Base-by-base conservation (phyloP, 2,888 invertebrate genomes). In the Drosophila anceps region DNA sequence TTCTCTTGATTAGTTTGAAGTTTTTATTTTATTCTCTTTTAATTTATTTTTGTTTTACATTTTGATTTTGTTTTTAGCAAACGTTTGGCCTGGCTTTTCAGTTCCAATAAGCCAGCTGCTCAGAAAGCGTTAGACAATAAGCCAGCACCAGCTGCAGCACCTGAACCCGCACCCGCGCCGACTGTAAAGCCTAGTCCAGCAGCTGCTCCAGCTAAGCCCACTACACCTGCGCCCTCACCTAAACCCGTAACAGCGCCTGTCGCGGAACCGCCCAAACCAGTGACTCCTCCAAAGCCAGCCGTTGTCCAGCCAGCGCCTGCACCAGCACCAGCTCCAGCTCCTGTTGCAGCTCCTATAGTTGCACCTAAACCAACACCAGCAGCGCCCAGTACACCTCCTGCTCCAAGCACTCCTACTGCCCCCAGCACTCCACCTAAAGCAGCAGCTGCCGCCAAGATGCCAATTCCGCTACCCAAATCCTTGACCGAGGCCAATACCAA, bases 61-160 rank as follows among this genome's bases (percentile, higher is more conserved):
- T 73, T 82, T 81, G 68, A 72, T 77, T 54, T 54, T 39, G 27
- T 66, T 76, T 79, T 69, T 91, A 93, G 93, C 84, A 93, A 93
- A 91, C 92, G 88, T 84, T 91, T 93, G 81, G 91, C 91, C 80
- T 93, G 93, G 93, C 90, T 92, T 83, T 92, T 93, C 79, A 90
- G 90, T 78, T 79, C 86, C 64, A 91, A 90, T 70, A 90, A 91
- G 75, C 86, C 87, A 68, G 82, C 79, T 61, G 84, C 79, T 60
- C 86, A 83, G 37, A 90, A 84, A 33, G 91, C 92, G 51, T 78
- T 92, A 78, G 91, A 85, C 69, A 73, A 87, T 58, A 90, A 86
- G 64, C 78, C 84, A 18, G 61, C 79, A 18, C 72, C 81, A 9
- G 60, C 60, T 18, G 65, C 64, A 15, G 50, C 64, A 39, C 62